Conservation (phyloP, 2,888 invertebrate species). For the Stramonita haemastoma region DNA sequence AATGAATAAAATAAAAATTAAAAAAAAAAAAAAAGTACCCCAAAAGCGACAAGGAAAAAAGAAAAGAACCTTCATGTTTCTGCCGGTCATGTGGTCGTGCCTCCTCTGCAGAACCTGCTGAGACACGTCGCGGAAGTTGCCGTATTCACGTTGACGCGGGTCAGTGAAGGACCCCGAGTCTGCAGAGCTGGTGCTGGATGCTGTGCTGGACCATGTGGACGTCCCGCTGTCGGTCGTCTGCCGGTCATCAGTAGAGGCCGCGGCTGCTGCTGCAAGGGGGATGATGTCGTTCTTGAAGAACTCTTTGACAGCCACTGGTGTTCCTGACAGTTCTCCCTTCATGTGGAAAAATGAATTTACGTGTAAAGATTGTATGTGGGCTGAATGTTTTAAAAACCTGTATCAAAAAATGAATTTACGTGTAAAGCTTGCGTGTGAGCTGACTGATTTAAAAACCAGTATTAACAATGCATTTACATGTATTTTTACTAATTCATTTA, state of each 20-base stretch:
- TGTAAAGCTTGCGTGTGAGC: too few relatives aligned
- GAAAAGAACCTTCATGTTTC: conserved; percentile 27
- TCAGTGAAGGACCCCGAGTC: neutral
- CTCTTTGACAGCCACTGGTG: conserved; percentile 46
- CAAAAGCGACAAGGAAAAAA: too few relatives aligned
- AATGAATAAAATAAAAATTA: neutral
- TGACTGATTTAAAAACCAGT: too few relatives aligned
- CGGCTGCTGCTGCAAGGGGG: neutral
- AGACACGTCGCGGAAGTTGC: conserved; percentile 2
- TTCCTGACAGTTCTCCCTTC: conserved; percentile 40
- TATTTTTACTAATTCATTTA: too few relatives aligned
- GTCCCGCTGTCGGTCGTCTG: conserved; percentile 19
- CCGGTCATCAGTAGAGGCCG: neutral
- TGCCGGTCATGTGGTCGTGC: conserved; percentile 14
- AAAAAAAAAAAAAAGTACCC: neutral
- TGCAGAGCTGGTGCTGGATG: neutral
- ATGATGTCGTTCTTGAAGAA: conserved; percentile 38
- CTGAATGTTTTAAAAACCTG: too few relatives aligned
- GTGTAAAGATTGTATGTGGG: too few relatives aligned
- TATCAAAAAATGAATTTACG: too few relatives aligned
- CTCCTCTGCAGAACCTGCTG: neutral
- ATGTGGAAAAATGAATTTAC: neutral
- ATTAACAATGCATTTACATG: too few relatives aligned
- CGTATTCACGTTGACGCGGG: neutral
- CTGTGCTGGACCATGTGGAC: conserved; percentile 30